A percentile compares a stretch with the other conserved stretches of the same genome.
phyloP scores from a whole-genome alignment of 2,113 vertebrate species.

The Vombatus ursinus region DNA sequence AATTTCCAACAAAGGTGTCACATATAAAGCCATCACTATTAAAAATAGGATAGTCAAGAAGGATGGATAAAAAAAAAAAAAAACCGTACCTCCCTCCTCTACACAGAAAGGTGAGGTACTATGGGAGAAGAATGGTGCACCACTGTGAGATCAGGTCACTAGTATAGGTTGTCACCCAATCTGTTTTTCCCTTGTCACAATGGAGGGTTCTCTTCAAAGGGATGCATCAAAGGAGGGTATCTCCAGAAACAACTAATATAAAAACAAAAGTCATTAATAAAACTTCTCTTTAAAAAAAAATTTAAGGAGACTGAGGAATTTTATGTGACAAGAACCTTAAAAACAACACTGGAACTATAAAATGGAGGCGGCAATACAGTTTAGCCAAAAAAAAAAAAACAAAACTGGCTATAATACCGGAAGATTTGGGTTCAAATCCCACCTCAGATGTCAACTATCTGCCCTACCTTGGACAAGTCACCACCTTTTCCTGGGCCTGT shows the following conservation, averaged over 20 bases:
- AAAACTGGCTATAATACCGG: background rate
- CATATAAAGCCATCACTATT: background rate
- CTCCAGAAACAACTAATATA: background rate
- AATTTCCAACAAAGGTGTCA: conserved; percentile 5
- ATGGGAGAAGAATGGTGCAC: background rate
- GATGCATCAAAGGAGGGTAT: background rate
- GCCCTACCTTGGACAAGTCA: background rate
- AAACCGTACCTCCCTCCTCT: background rate
- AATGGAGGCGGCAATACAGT: background rate
- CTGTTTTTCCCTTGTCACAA: background rate
- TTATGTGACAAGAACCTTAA: background rate
- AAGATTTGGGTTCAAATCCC: background rate
- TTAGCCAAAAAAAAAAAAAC: background rate
- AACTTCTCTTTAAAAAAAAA: background rate
- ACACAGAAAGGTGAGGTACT: background rate
- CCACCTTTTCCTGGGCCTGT: background rate
- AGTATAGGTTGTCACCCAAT: background rate
- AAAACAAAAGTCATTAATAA: background rate
- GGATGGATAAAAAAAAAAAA: background rate
- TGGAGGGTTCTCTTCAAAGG: background rate
- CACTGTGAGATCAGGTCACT: background rate
- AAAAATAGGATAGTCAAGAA: background rate
- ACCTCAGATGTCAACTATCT: background rate
- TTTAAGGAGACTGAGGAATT: background rate
- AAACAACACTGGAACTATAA: background rate